Evolutionary conservation across 1,140 invertebrate genomes (phyloP).

Genomic region (Nasonia giraulti): DNA sequence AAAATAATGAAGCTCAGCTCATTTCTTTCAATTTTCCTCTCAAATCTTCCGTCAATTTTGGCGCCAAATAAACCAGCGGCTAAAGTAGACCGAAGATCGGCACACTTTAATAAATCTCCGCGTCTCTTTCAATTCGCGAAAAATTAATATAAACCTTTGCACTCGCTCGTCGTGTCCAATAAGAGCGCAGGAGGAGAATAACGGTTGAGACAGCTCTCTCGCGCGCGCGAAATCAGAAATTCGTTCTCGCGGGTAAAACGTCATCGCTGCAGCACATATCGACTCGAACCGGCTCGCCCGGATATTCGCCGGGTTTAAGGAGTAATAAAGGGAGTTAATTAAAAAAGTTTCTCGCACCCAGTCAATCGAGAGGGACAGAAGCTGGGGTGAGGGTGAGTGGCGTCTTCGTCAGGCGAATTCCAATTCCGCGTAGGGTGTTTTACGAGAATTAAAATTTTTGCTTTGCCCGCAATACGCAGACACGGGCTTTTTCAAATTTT

Average conservation of each 20-base stretch:
- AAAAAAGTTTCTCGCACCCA: constrained; percentile 25
- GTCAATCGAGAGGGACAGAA: constrained; percentile 5
- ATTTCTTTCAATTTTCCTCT: neutral
- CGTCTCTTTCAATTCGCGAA: neutral
- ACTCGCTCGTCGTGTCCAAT: neutral
- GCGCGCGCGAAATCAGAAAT: neutral
- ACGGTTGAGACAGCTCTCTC: too few species aligned
- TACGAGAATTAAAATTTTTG: neutral
- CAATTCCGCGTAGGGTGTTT: neutral
- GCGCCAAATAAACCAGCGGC: too few species aligned
- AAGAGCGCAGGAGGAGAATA: neutral
- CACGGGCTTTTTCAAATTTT: neutral
- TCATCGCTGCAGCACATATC: neutral
- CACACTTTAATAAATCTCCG: neutral
- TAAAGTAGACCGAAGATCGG: neutral
- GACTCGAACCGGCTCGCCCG: neutral
- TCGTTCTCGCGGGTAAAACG: neutral
- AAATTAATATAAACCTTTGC: constrained; percentile 13
- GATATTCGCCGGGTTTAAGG: constrained; percentile 5
- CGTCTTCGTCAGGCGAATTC: constrained; percentile 11
- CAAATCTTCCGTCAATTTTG: neutral
- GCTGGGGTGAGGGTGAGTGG: neutral
- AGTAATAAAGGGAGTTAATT: constrained; percentile 25
- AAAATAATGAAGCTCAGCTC: too few species aligned
- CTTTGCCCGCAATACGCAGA: too few species aligned